Evolutionary conservation across 2,888 invertebrate genomes (phyloP).

Genomic region (Caenorhabditis becei): DNA sequence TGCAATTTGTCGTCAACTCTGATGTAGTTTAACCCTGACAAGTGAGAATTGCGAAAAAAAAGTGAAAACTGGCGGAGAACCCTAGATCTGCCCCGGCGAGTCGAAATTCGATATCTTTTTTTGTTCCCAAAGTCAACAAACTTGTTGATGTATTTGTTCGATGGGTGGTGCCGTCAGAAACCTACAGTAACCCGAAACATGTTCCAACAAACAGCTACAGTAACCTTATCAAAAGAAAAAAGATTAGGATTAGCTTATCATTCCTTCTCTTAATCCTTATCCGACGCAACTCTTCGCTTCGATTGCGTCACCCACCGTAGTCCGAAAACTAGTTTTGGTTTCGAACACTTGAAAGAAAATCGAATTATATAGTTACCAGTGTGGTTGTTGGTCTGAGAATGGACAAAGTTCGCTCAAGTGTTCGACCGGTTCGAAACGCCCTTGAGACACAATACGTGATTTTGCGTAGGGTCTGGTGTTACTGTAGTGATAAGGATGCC

Average conservation of each 20-base stretch:
- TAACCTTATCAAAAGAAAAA: no score
- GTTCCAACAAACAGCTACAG: no score
- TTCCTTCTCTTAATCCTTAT: no score
- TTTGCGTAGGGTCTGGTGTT: constrained; percentile 3
- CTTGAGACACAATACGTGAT: neutral
- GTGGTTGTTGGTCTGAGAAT: neutral
- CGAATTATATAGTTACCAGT: neutral
- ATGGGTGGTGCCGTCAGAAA: neutral
- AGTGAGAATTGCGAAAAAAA: neutral
- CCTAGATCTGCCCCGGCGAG: neutral
- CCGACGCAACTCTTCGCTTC: neutral
- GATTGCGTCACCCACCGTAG: no score
- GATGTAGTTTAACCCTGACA: neutral
- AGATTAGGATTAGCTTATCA: neutral
- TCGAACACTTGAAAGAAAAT: neutral
- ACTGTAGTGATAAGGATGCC: neutral
- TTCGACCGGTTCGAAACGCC: neutral
- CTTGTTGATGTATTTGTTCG: constrained; percentile 48
- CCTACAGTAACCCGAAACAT: no score
- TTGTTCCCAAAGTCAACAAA: constrained; percentile 46
- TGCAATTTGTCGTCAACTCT: constrained; percentile 1
- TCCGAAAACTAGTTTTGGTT: neutral
- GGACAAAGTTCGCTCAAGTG: constrained; percentile 1
- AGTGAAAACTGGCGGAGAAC: neutral
- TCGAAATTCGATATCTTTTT: constrained; percentile 55